Evolutionary conservation across 2,797 vertebrate genomes (phyloP).

Genomic region (Clarias platycephalus): DNA sequence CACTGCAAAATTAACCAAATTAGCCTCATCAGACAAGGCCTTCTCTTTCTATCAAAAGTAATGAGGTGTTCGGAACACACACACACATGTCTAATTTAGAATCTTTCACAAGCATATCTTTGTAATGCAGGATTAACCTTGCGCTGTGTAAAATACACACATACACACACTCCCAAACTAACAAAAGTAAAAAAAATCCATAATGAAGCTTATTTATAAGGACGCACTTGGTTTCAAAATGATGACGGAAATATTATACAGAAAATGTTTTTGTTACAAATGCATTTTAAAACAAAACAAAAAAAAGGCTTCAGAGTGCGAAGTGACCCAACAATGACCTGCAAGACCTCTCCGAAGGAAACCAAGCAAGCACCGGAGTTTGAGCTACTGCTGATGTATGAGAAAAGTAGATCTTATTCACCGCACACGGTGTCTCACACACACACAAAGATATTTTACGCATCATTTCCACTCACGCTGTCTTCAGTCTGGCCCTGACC

Average conservation of each 20-base stretch:
- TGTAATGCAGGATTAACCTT: conserved; percentile 1
- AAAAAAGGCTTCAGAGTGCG: not conserved
- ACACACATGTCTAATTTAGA: conserved; percentile 30
- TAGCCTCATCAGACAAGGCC: conserved; percentile 23
- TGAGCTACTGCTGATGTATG: conserved; percentile 24
- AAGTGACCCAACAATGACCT: conserved; percentile 10
- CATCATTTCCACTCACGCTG: conserved; percentile 52
- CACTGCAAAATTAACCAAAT: conserved; percentile 30
- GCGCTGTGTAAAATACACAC: not conserved
- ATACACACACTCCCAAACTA: not conserved
- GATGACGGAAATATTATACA: not conserved
- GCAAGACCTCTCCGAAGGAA: conserved; percentile 13
- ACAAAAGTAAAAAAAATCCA: not conserved
- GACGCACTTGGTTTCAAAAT: not conserved
- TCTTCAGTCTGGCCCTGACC: conserved; percentile 49
- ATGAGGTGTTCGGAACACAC: conserved; percentile 33
- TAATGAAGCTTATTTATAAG: not conserved
- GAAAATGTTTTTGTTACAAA: not conserved
- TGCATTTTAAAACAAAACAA: not conserved
- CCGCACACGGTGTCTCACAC: conserved; percentile 20
- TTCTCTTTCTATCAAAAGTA: conserved; percentile 38
- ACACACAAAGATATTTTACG: conserved; percentile 31
- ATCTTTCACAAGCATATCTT: conserved; percentile 2
- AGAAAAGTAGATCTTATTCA: conserved; percentile 10
- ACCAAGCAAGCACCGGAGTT: conserved; percentile 4